These are phyloP conservation scores for Acanthochromis polyacanthus DNA, from an alignment of 2,113 vertebrate genomes.

Conservation along the genomic window DNA sequence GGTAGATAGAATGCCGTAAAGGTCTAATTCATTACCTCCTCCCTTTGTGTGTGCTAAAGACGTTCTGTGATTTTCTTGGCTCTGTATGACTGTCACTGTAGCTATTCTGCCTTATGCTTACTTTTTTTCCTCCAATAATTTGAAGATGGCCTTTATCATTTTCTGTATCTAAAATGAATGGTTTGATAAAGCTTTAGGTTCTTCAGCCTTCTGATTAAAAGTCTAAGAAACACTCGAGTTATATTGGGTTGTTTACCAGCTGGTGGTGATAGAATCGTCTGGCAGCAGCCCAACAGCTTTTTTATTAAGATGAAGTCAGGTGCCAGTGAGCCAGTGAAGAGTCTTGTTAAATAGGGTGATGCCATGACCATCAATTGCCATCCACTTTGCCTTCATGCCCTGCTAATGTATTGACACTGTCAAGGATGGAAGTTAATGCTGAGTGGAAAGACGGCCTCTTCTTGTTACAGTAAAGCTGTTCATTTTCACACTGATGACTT, in stretches of 20 bases:
- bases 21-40: too few species aligned
- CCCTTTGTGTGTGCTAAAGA: too few species aligned
- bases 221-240: slow-evolving; percentile 15
- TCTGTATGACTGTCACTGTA: neutral
- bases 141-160: slow-evolving; percentile 16
- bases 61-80: too few species aligned
- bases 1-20: too few species aligned
- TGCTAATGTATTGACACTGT: slow-evolving; percentile 58
- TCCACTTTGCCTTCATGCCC: slow-evolving; percentile 53
- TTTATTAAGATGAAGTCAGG: slow-evolving; percentile 32
- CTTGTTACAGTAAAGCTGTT: slow-evolving; percentile 7
- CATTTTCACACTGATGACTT: slow-evolving; percentile 6
- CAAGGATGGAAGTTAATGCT: slow-evolving; percentile 5
- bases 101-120: neutral
- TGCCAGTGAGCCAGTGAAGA: slow-evolving; percentile 51
- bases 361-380: slow-evolving; percentile 53
- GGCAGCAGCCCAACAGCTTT: slow-evolving; percentile 27
- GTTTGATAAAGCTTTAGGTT: slow-evolving; percentile 33
- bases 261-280: slow-evolving; percentile 33
- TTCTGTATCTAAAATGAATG: slow-evolving; percentile 14
- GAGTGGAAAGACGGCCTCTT: neutral
- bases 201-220: slow-evolving; percentile 30
- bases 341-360: slow-evolving; percentile 45
- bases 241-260: slow-evolving; percentile 34
- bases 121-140: slow-evolving; percentile 15